Evolutionary conservation across 2,888 invertebrate species (phyloP).

Genomic region (Baccha elongata): DNA sequence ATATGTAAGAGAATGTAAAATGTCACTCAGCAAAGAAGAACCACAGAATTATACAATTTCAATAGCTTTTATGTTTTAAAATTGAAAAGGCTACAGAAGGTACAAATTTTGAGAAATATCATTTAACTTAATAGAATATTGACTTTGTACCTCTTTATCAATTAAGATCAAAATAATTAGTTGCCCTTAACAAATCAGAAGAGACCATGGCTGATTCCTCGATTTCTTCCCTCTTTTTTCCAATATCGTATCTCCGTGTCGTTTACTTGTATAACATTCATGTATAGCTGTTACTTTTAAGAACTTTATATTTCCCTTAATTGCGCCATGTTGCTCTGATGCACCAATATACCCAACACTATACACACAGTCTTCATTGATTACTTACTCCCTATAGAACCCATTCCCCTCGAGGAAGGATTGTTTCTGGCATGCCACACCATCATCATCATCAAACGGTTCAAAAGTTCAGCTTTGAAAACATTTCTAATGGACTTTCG

Average conservation of each 20-base stretch:
- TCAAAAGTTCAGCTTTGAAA: constrained; percentile 64
- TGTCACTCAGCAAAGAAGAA: too few relatives aligned
- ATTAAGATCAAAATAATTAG: constrained; percentile 10
- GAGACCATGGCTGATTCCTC: too few relatives aligned
- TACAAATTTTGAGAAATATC: not conserved
- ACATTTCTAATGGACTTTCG: constrained; percentile 72
- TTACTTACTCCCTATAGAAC: constrained; percentile 26
- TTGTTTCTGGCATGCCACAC: not conserved
- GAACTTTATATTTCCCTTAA: constrained; percentile 31
- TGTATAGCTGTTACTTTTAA: constrained; percentile 16
- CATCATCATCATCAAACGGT: constrained; percentile 43
- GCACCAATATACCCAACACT: constrained; percentile 36
- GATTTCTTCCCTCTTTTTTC: not conserved
- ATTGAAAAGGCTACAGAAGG: not conserved
- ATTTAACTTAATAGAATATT: constrained; percentile 11
- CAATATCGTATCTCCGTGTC: not conserved
- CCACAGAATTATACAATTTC: not conserved
- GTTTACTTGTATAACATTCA: constrained; percentile 20
- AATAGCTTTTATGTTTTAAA: constrained; percentile 3
- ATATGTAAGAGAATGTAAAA: too few relatives aligned
- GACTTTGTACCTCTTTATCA: constrained; percentile 4
- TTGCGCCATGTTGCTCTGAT: constrained; percentile 31
- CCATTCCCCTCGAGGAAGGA: not conserved
- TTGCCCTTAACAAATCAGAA: not conserved
- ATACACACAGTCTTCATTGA: constrained; percentile 31